A percentile compares a stretch with the other conserved stretches of the same genome.
Conservation (phyloP, 1,140 invertebrate genomes). For the Papilio dardanus region DNA sequence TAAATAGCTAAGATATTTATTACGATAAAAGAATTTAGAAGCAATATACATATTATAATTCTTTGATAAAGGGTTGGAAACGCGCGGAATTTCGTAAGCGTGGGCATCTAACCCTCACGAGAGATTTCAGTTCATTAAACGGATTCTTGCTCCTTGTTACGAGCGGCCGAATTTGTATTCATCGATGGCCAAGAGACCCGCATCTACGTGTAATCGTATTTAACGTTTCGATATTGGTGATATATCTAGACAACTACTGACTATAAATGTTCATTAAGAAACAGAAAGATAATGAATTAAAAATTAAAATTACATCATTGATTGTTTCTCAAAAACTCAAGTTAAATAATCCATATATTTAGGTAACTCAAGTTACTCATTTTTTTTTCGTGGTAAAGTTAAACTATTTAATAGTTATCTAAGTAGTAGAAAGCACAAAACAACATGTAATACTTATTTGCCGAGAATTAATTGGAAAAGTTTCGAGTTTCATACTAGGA, state of each 20-base stretch:
- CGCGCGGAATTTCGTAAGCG: neutral
- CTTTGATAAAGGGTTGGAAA: neutral
- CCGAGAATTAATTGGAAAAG: too few relatives aligned
- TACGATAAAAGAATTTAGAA: neutral
- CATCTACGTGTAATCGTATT: neutral
- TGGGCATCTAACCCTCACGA: constrained; percentile 6
- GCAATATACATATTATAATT: neutral
- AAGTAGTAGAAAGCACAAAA: too few relatives aligned
- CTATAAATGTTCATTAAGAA: too few relatives aligned
- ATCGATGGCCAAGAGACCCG: constrained; percentile 10
- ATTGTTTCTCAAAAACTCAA: too few relatives aligned
- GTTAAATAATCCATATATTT: too few relatives aligned
- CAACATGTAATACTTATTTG: too few relatives aligned
- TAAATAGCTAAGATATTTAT: neutral
- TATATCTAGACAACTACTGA: neutral
- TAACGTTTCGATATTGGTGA: neutral
- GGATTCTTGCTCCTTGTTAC: constrained; percentile 9
- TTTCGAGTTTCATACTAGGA: too few relatives aligned
- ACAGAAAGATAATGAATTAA: too few relatives aligned
- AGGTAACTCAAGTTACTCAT: too few relatives aligned
- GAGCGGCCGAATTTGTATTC: constrained; percentile 19
- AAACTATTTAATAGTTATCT: too few relatives aligned
- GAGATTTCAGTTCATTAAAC: constrained; percentile 20
- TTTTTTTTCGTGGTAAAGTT: too few relatives aligned
- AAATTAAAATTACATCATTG: too few relatives aligned